Base-by-base conservation (phyloP, 2,888 invertebrate species). In the Scaptomyza reducta region DNA sequence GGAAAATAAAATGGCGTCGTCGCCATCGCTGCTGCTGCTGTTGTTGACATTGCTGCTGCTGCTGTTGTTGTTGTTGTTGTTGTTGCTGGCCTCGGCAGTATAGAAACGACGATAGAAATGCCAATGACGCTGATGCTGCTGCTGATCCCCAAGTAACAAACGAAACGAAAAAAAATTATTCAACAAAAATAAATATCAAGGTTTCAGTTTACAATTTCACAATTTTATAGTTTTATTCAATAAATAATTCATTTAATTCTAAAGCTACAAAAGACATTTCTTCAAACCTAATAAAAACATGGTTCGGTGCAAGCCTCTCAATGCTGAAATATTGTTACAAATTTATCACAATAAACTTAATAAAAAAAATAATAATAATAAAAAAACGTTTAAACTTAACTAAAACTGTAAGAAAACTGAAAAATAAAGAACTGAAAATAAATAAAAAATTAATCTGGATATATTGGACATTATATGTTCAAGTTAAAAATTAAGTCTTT, bases 181-280 rank as follows among this genome's bases (percentile, higher is more conserved):
- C 2, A 13, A 11, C 18, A 51, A 16, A 58, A 33, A 51, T 22
- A 33, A 45, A 54, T 14, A 60, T 59, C 71, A 71, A 49, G 50
- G 83, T 86, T 80, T 89, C 79, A 73, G 64, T 68, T 89, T 82
- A 88, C 85, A 83, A 77, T 83, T 83, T 81, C 73, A 50, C 22
- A 42, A 50, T 44, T 57, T 57, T 47, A 44, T 57, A 57, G 11
- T 55, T 44, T 59, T 42, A 90, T 76, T 87, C 84, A 89, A 89
- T 90, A 86, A 86, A 76, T 59, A 77, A 79, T 82, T 64, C 74
- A 82, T 74, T 72, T 59, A 85, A 76, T 16, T 4, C 16, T 40
- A 16, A 16, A 16, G 40, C 16, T 16, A 40, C 40, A 40, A 10
- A 10, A 10, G 16, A 16, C 10, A 16, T 1, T 40, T 9, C 38